Evolutionary conservation across 2,113 vertebrate species (phyloP).

Genomic region (Raja brachyura): DNA sequence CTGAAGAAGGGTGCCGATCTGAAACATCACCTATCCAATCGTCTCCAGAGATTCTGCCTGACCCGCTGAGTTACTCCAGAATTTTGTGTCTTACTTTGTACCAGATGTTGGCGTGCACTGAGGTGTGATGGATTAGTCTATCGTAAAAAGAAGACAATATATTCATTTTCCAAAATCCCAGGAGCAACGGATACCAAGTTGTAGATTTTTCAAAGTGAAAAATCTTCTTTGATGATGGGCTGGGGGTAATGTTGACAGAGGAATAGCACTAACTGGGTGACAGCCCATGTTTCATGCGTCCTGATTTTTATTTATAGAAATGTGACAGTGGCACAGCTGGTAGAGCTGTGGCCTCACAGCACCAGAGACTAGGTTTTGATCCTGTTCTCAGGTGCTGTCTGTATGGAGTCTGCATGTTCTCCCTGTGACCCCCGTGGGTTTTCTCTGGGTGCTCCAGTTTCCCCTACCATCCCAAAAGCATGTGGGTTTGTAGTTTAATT

Average conservation of each 20-base stretch:
- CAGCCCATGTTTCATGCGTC: background rate
- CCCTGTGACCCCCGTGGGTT: too few relatives aligned
- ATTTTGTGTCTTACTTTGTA: background rate
- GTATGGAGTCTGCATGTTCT: too few relatives aligned
- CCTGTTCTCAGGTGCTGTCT: too few relatives aligned
- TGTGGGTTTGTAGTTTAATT: too few relatives aligned
- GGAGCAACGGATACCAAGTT: background rate
- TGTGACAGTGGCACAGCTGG: too few relatives aligned
- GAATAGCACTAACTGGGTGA: background rate
- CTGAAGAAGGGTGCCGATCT: too few relatives aligned
- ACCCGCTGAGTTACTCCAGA: background rate
- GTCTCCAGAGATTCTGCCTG: too few relatives aligned
- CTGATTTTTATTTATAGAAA: background rate
- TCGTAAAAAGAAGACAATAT: background rate
- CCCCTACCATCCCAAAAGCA: too few relatives aligned
- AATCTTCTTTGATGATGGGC: background rate
- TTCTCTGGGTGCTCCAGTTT: too few relatives aligned
- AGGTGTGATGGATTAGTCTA: constrained; percentile 6
- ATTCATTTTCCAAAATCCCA: constrained; percentile 14
- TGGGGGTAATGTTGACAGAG: background rate
- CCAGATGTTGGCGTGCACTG: background rate
- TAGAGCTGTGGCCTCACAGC: too few relatives aligned
- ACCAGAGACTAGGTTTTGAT: too few relatives aligned
- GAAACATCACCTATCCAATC: too few relatives aligned
- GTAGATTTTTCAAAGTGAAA: background rate